phyloP scores from a whole-genome alignment of 2,888 invertebrate genomes.

The Protophormia terraenovae region DNA sequence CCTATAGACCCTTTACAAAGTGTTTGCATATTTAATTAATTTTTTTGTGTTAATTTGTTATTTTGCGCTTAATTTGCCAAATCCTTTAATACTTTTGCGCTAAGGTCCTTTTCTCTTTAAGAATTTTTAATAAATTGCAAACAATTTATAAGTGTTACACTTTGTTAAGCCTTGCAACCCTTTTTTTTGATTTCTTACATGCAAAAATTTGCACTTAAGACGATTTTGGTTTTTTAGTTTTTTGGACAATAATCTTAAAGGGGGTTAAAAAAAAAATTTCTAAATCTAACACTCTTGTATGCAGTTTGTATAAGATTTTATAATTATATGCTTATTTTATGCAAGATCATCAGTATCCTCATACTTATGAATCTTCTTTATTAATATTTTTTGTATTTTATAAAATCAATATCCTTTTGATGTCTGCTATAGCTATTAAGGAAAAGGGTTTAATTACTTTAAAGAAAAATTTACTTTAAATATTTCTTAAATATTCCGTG shows the following conservation, averaged over 20 bases:
- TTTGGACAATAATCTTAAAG: not conserved
- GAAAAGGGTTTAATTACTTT: not conserved
- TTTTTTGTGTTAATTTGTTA: conserved; percentile 51
- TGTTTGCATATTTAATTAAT: conserved; percentile 60
- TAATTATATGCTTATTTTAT: conserved; percentile 61
- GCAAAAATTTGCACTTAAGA: not conserved
- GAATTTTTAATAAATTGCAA: conserved; percentile 44
- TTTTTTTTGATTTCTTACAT: not conserved
- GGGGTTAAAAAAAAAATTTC: not conserved
- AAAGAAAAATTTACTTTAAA: conserved; percentile 10
- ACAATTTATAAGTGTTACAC: conserved; percentile 61
- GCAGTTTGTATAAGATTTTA: not conserved
- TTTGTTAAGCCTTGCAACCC: conserved; percentile 31
- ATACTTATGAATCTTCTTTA: too few species aligned
- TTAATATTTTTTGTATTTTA: conserved; percentile 19
- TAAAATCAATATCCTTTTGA: not conserved
- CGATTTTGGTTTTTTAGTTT: conserved; percentile 8
- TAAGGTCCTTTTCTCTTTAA: not conserved
- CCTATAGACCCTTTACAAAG: too few species aligned
- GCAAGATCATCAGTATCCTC: conserved; percentile 52
- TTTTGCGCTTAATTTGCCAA: conserved; percentile 61
- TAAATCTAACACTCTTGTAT: not conserved
- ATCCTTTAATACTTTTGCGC: conserved; percentile 35
- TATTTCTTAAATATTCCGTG: conserved; percentile 26
- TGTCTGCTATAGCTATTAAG: not conserved